A percentile compares a stretch with the other conserved stretches of the same genome.
Evolutionary conservation across 2,113 vertebrate genomes (phyloP).

Genomic region (Dipodomys ordii): DNA sequence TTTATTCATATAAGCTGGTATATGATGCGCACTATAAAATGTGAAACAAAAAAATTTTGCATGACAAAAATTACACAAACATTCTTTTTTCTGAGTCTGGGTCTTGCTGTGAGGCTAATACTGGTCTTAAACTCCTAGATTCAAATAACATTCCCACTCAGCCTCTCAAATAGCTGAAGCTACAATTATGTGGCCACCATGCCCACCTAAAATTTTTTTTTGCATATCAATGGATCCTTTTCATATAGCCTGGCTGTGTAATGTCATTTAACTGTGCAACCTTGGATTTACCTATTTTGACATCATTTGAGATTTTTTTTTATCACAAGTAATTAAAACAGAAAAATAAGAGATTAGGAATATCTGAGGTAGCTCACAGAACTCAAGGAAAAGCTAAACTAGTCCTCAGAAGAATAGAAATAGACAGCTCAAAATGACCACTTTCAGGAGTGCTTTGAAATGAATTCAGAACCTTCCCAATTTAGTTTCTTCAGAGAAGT

Average conservation of each 20-base stretch:
- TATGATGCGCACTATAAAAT: background rate
- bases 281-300: background rate
- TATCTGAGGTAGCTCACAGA: background rate
- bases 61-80: background rate
- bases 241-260: background rate
- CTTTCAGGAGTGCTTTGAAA: constrained; percentile 6
- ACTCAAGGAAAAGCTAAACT: background rate
- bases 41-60: background rate
- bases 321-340: background rate
- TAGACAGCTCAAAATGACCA: background rate
- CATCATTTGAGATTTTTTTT: background rate
- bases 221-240: background rate
- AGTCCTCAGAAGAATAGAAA: background rate
- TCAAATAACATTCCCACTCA: background rate
- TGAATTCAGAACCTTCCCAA: background rate
- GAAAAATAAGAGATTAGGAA: constrained; percentile 6
- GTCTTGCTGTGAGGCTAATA: too few species aligned
- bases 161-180: background rate
- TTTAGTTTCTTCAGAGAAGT: background rate
- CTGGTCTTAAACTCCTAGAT: background rate
- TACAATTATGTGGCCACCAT: background rate
- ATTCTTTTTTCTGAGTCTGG: background rate
- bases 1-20: background rate
- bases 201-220: background rate
- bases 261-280: background rate